Evolutionary conservation across 2,888 invertebrate species (phyloP).

Genomic region (Sycophila texana): DNA sequence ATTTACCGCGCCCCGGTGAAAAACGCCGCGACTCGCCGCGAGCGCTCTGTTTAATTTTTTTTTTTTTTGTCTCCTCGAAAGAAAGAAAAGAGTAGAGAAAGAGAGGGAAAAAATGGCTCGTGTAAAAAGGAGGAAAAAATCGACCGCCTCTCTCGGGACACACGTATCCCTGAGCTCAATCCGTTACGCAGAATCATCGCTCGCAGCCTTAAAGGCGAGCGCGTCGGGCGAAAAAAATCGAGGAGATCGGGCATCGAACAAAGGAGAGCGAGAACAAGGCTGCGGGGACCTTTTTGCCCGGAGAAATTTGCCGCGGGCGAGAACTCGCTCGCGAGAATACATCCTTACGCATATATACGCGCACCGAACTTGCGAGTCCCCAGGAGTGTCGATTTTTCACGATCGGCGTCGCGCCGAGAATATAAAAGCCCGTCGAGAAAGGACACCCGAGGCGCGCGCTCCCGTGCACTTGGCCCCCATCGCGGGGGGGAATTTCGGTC

Average conservation of each 20-base stretch:
- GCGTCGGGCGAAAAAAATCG: neutral
- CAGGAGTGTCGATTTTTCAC: neutral
- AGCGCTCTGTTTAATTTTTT: neutral
- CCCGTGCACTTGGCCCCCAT: slow-evolving; percentile 73
- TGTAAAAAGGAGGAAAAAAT: slow-evolving; percentile 12
- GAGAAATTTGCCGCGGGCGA: slow-evolving; percentile 39
- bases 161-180: slow-evolving; percentile 55
- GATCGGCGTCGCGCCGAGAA: neutral
- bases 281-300: neutral
- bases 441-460: neutral
- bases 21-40: neutral
- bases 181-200: slow-evolving; percentile 50
- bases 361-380: neutral
- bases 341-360: neutral
- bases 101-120: neutral
- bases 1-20: neutral
- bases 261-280: slow-evolving; percentile 50
- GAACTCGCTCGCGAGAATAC: neutral
- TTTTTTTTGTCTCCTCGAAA: neutral
- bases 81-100: slow-evolving; percentile 2
- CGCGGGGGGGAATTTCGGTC: slow-evolving; percentile 71
- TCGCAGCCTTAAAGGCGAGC: slow-evolving; percentile 25
- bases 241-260: slow-evolving; percentile 46
- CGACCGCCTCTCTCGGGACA: neutral
- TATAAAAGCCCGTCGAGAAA: slow-evolving; percentile 14